Conservation (phyloP, 1,140 invertebrate genomes). For the Rhysida immarginata region DNA sequence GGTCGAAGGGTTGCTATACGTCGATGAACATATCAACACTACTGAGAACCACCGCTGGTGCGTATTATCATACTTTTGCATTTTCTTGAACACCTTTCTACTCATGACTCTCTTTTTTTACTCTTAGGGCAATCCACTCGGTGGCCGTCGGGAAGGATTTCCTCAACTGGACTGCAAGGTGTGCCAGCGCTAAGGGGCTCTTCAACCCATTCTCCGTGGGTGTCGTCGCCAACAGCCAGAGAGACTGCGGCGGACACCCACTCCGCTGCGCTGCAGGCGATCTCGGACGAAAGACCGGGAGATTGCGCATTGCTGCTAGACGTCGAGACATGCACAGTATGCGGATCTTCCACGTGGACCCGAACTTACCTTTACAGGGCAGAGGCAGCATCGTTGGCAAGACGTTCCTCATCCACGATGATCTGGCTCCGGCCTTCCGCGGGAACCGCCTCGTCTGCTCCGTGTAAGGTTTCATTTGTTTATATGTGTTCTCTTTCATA, state of each 20-base stretch:
- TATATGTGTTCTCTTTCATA: neutral
- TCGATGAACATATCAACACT: constrained; percentile 45
- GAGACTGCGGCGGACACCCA: constrained; percentile 28
- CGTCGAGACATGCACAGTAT: constrained; percentile 44
- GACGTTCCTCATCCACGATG: constrained; percentile 76
- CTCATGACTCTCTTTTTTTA: constrained; percentile 39
- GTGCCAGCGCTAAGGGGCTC: constrained; percentile 56
- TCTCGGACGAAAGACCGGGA: constrained; percentile 44
- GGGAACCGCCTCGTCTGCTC: constrained; percentile 77
- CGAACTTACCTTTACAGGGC: constrained; percentile 57
- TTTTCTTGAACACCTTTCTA: constrained; percentile 1
- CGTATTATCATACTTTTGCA: neutral
- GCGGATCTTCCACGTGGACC: constrained; percentile 61
- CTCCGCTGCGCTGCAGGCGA: constrained; percentile 37
- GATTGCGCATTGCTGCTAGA: constrained; percentile 53
- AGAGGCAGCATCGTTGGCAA: constrained; percentile 55
- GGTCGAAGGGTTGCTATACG: constrained; percentile 54
- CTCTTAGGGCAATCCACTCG: constrained; percentile 48
- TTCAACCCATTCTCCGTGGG: constrained; percentile 64
- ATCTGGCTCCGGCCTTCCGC: constrained; percentile 65
- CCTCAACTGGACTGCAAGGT: constrained; percentile 75
- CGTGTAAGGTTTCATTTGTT: constrained; percentile 37
- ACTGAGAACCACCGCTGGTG: constrained; percentile 43
- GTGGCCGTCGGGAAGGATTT: constrained; percentile 59
- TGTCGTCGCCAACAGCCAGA: constrained; percentile 18